A percentile compares a stretch with the other conserved stretches of the same genome.
phyloP scores from a whole-genome alignment of 1,140 invertebrate species.

The Hylaeus volcanicus region DNA sequence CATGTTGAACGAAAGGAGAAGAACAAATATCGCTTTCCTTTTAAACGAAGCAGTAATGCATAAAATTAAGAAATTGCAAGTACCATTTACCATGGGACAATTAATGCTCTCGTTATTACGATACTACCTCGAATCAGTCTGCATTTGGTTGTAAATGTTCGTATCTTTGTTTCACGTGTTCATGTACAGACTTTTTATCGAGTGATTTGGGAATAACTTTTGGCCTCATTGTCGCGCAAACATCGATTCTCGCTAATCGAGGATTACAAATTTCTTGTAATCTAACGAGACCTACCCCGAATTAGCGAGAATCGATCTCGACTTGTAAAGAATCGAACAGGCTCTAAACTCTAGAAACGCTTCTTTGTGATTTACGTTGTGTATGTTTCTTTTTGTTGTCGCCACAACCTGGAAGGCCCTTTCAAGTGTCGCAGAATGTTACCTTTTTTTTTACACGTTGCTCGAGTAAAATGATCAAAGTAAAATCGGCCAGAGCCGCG shows the following conservation, averaged over 20 bases:
- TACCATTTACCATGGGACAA: not conserved
- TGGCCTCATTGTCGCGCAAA: not conserved
- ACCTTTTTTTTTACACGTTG: not conserved
- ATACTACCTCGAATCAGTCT: constrained; percentile 9
- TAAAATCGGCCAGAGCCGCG: not conserved
- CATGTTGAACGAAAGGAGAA: not conserved
- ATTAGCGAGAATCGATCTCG: constrained; percentile 7
- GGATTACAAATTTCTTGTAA: not conserved
- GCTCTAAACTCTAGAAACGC: constrained; percentile 7
- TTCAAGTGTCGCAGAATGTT: constrained; percentile 5
- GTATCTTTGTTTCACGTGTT: constrained; percentile 19
- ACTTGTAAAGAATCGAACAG: not conserved
- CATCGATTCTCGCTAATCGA: constrained; percentile 20
- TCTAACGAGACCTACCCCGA: not conserved
- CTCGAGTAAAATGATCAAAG: not conserved
- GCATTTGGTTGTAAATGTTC: constrained; percentile 29
- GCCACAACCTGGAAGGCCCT: constrained; percentile 54
- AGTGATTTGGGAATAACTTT: constrained; percentile 9
- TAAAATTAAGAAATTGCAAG: not conserved
- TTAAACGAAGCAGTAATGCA: not conserved
- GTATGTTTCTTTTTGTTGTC: constrained; percentile 34
- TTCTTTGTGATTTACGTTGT: constrained; percentile 43
- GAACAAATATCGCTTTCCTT: not conserved
- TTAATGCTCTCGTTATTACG: not conserved
- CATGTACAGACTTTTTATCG: not conserved